phyloP scores from a whole-genome alignment of 1,140 invertebrate genomes.

The Drosophila albomicans region DNA sequence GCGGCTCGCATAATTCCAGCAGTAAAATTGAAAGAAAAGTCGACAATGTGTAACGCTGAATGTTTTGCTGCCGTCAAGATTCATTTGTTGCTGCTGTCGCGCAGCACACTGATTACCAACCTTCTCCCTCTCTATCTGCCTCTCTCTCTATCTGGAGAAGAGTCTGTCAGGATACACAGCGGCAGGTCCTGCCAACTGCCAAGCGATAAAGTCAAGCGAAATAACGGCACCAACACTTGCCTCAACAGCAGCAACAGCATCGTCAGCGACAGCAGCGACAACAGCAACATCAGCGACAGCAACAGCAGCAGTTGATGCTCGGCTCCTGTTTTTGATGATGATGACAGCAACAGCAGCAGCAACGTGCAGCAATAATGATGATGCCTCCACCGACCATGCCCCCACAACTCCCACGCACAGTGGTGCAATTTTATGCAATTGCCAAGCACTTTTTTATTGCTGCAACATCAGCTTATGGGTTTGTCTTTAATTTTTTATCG shows the following conservation, averaged over 20 bases:
- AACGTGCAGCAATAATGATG: constrained; percentile 66
- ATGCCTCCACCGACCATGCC: constrained; percentile 29
- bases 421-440: background rate
- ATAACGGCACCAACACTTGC: constrained; percentile 72
- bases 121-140: background rate
- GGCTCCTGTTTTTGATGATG: constrained; percentile 67
- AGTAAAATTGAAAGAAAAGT: constrained; percentile 67
- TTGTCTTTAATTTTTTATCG: background rate
- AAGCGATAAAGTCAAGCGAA: constrained; percentile 67
- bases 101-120: constrained; percentile 58
- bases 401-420: constrained; percentile 11
- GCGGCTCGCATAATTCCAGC: constrained; percentile 46
- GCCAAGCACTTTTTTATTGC: background rate
- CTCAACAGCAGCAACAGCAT: constrained; percentile 44
- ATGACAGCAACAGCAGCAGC: constrained; percentile 57
- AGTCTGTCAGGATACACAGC: constrained; percentile 6
- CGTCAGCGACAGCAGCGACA: constrained; percentile 17
- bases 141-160: background rate
- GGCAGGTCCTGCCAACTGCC: constrained; percentile 22
- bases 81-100: constrained; percentile 59
- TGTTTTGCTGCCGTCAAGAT: constrained; percentile 67
- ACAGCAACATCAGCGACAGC: constrained; percentile 32
- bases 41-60: constrained; percentile 30
- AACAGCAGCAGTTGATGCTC: constrained; percentile 23
- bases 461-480: background rate